Evolutionary conservation across 2,113 vertebrate genomes (phyloP), one percentile per base, ranked within the genome.

Genomic region (Leucopsar rothschildi): DNA sequence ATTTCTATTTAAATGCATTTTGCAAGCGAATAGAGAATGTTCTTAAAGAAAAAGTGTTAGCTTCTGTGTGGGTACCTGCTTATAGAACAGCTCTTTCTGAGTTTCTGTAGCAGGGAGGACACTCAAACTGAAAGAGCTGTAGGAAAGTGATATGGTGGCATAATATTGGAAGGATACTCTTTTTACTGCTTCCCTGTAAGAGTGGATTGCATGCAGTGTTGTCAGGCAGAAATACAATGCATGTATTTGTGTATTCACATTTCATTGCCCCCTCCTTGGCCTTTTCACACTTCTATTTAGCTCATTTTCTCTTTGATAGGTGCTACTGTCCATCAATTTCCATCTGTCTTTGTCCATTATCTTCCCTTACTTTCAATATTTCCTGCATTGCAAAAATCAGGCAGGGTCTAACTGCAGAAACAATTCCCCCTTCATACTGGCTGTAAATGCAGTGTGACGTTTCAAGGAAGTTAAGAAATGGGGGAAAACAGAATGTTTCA

Each of bases 301-400:
- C 16, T 52, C 27, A 39, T 77, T 75, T 81, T 59, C 29, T 59
- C 42, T 86, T 13, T 9, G 10, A 6, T 50, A n/a, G 7, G 11
- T 49, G 5, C 19, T 56, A 15, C 35, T 83, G 84, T n/a, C 37
- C 31, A 8, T 23, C 33, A 42, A 3, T 15, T 59, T 29, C 25
- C 24, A 44, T 4, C 25, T 40, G 4, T 31, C 39, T 70, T 13
- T 0, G 0, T 44, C 37, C 57, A 75, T 53, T 55, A 76, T 9
- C 6, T 82, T 59, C 52, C 37, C 49, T 71, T 78, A 47, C 17
- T 20, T 83, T 81, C 28, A 33, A 4, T 21, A 37, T 35, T 60
- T 77, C 15, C 64, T 55, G 13, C 33, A 21, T 3, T 50, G 53
- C 21, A 79, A 72, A 78, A 79, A 14, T 52, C n/a, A 60, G 40